Evolutionary conservation across 2,888 invertebrate genomes (phyloP), one percentile per base, ranked within the genome.

Genomic region (Oxystoma pomonae): DNA sequence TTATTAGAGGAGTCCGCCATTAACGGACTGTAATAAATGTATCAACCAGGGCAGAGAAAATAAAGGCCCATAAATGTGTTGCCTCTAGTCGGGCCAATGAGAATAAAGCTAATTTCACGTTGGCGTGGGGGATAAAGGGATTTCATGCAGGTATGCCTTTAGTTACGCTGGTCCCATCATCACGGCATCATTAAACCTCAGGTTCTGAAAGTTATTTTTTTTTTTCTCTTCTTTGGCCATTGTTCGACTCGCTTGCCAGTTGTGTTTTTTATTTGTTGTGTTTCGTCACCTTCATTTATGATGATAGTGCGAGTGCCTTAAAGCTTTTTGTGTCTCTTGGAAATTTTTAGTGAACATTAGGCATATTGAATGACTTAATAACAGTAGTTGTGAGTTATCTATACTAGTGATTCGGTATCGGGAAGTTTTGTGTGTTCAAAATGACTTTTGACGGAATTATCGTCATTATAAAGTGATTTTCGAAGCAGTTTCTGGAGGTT

Each of bases 31-130:
- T 7, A 53, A 53, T 53, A 53, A 53, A 17, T 17, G 53, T 53
- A 53, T 17, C 53, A 53, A 16, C 17, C 53, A 53, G 67, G 65
- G 65, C 63, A 63, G 67, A 67, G 67, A 63, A 65, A 7, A 65
- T 59, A 63, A 67, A 60, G 60, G 59, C 58, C 63, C 59, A 53
- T 60, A 61, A 65, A 62, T 65, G 3, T 17, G 16, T 22, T 59
- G 21, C 60, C 62, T 65, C 57, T 62, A 63, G 63, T 61, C 35
- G 64, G 51, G 63, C 79, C 80, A 80, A 79, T 80, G 67, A 75
- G 74, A 75, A 72, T 68, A 67, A 67, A 72, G 70, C 68, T 74
- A 75, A 76, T 76, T 73, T 73, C 67, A 69, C 71, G 71, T 62
- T 65, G 71, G 69, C 69, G 72, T 70, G 75, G 75, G 73, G 75